A percentile compares a stretch with the other conserved stretches of the same genome.
Evolutionary conservation across 2,797 vertebrate species (phyloP).

Genomic region (Propithecus deckenii): DNA sequence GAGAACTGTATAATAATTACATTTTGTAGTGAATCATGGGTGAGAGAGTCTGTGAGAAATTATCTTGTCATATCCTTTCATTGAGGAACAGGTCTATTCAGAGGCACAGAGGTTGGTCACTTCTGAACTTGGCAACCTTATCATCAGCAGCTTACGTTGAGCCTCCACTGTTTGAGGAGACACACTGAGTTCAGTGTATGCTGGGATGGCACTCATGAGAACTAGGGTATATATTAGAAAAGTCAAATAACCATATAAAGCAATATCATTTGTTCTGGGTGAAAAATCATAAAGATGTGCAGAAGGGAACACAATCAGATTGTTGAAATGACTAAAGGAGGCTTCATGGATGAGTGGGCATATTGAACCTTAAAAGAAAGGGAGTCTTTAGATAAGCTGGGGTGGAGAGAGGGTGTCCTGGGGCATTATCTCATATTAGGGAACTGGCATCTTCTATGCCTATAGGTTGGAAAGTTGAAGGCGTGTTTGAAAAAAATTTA

Average conservation of each 20-base stretch:
- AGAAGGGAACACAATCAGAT: not conserved
- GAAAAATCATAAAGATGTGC: not conserved
- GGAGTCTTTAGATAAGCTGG: not conserved
- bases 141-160: not conserved
- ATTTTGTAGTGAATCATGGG: not conserved
- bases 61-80: constrained; percentile 8
- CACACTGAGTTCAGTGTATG: not conserved
- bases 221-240: not conserved
- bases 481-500: not conserved
- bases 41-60: constrained; percentile 2
- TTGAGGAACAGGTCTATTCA: not conserved
- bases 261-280: not conserved
- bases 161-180: not conserved
- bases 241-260: not conserved
- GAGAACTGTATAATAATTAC: constrained; percentile 20
- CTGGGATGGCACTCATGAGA: not conserved
- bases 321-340: not conserved
- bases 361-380: not conserved
- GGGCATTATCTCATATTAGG: not conserved
- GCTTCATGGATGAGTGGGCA: not conserved
- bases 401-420: not conserved
- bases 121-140: not conserved
- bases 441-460: not conserved
- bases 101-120: not conserved
- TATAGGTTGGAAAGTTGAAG: not conserved